These are phyloP conservation scores for Sternotherus odoratus DNA, from an alignment of 2,797 vertebrate species.

Conservation along the genomic window DNA sequence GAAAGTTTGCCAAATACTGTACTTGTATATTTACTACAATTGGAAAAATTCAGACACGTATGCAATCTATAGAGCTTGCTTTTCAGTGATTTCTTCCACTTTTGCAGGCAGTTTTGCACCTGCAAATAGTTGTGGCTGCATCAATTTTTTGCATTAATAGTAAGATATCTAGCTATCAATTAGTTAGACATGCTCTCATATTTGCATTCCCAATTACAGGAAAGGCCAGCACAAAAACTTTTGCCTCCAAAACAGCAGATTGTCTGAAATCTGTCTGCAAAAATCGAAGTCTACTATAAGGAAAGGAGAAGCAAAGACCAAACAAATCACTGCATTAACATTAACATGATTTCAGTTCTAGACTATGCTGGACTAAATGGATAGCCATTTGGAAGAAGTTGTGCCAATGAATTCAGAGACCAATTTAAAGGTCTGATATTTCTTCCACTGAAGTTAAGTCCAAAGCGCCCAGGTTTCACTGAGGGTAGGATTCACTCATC, in stretches of 20 bases:
- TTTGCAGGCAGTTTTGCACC: not conserved
- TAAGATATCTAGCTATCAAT: not conserved
- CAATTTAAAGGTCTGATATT: no score
- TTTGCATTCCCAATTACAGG: not conserved
- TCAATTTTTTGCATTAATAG: not conserved
- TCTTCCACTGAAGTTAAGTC: no score
- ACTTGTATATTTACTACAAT: not conserved
- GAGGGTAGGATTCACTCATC: no score
- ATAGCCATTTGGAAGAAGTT: not conserved
- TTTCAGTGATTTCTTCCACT: not conserved
- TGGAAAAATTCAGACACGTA: not conserved
- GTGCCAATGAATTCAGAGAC: no score
- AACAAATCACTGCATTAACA: no score
- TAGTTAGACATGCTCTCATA: not conserved
- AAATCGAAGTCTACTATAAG: no score
- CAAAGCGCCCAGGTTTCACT: no score
- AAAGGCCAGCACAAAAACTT: not conserved
- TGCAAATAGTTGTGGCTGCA: not conserved
- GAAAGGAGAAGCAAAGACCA: no score
- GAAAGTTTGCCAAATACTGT: not conserved
- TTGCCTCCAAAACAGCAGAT: no score
- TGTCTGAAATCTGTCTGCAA: no score
- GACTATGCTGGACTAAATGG: not conserved
- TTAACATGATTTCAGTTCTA: not conserved
- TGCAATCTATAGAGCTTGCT: not conserved